Evolutionary conservation across 2,797 vertebrate species (phyloP).

Genomic region (Lerista edwardsae): DNA sequence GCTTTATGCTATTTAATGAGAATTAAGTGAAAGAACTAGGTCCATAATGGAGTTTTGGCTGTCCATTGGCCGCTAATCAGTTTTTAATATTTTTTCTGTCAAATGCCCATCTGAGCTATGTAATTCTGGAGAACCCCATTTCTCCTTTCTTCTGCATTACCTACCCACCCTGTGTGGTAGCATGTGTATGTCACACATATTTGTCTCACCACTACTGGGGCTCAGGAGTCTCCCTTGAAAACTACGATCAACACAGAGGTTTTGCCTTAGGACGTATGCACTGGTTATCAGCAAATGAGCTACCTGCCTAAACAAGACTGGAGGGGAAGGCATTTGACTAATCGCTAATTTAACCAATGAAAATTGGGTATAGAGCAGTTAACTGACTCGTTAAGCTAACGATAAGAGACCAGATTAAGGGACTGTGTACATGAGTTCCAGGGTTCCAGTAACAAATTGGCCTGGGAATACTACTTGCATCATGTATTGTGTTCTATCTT

Average conservation of each 20-base stretch:
- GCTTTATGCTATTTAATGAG: no score
- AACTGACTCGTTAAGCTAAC: constrained; percentile 51
- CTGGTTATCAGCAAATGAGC: constrained; percentile 24
- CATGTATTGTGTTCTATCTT: constrained; percentile 47
- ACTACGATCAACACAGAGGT: background rate
- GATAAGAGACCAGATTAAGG: constrained; percentile 40
- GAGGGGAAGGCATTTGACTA: background rate
- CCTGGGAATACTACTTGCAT: constrained; percentile 46
- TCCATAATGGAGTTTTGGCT: no score
- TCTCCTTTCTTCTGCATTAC: background rate
- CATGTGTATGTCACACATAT: no score
- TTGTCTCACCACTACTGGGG: no score
- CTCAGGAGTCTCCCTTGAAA: no score
- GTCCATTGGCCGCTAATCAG: background rate
- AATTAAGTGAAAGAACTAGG: no score
- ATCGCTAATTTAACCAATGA: constrained; percentile 24
- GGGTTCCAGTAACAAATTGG: constrained; percentile 46
- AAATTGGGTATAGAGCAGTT: background rate
- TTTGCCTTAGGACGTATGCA: background rate
- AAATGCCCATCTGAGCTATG: background rate
- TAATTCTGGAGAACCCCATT: background rate
- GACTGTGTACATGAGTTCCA: constrained; percentile 5
- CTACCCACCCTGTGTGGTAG: no score
- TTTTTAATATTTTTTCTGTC: background rate
- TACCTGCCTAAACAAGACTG: background rate